Percentiles rank a stretch among this genome's conserved stretches.
These are phyloP conservation scores for Anthrax anthrax DNA, from an alignment of 2,888 invertebrate genomes.

Conservation along the genomic window DNA sequence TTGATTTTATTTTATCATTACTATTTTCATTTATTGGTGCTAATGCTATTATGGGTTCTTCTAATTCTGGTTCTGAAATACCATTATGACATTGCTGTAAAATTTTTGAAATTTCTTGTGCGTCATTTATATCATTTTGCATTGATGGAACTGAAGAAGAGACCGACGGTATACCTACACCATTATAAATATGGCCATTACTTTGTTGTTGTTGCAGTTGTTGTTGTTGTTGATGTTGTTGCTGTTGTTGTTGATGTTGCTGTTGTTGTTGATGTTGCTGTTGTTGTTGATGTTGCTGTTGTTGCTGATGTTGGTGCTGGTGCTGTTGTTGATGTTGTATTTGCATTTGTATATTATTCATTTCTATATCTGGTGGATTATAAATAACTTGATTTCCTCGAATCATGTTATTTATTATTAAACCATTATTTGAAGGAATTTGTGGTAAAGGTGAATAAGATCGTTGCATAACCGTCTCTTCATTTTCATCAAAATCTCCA, in stretches of 20 bases:
- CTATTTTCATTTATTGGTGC: constrained; percentile 7
- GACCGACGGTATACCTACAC: not conserved
- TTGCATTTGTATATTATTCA: not conserved
- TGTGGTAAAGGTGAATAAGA: constrained; percentile 5
- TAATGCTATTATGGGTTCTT: constrained; percentile 9
- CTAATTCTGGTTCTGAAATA: constrained; percentile 7
- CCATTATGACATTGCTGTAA: constrained; percentile 34
- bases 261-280: not conserved
- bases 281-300: not conserved
- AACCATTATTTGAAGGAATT: constrained; percentile 6
- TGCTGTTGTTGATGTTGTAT: not conserved
- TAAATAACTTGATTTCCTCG: not conserved
- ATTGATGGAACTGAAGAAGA: constrained; percentile 8
- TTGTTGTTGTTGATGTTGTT: not conserved
- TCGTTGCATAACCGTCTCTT: constrained; percentile 9
- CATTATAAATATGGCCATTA: not conserved
- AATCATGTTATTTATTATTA: constrained; percentile 9
- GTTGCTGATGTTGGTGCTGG: not conserved
- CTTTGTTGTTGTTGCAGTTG: not conserved
- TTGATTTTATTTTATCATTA: not conserved
- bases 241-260: not conserved
- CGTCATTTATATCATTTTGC: constrained; percentile 32
- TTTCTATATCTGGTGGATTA: not conserved
- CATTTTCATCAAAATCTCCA: constrained; percentile 27
- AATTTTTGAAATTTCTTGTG: constrained; percentile 33